These are phyloP conservation scores for Oreochromis tanganicae DNA, from an alignment of 2,113 vertebrate species.

Conservation along the genomic window DNA sequence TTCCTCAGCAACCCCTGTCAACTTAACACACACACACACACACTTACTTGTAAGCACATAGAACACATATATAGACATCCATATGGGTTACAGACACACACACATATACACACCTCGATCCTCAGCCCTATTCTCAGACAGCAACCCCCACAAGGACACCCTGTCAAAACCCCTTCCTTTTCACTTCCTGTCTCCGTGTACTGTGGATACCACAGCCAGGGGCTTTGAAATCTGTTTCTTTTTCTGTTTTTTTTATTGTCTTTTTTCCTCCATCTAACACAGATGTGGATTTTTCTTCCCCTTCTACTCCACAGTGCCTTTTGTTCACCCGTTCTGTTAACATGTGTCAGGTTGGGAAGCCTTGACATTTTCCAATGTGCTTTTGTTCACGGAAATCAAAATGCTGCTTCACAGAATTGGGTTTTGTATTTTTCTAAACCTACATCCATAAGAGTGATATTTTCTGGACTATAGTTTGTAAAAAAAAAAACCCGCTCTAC, in stretches of 20 bases:
- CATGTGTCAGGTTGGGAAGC: constrained; percentile 58
- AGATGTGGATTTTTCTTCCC: constrained; percentile 57
- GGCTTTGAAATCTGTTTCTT: constrained; percentile 63
- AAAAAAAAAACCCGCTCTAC: not conserved
- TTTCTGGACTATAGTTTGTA: not conserved
- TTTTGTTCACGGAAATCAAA: constrained; percentile 45
- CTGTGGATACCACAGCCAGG: constrained; percentile 53
- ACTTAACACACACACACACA: constrained; percentile 44
- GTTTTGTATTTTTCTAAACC: constrained; percentile 19
- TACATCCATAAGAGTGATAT: not conserved
- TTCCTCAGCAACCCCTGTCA: constrained; percentile 68
- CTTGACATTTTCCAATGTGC: constrained; percentile 65
- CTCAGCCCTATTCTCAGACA: constrained; percentile 60
- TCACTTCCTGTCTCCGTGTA: constrained; percentile 66
- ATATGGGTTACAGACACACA: constrained; percentile 47
- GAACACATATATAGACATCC: constrained; percentile 57
- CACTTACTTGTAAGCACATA: constrained; percentile 25
- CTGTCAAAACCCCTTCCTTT: constrained; percentile 76
- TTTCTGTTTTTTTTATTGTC: constrained; percentile 23
- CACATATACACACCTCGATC: constrained; percentile 48
- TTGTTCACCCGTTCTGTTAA: constrained; percentile 63
- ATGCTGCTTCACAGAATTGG: constrained; percentile 18
- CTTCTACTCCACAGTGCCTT: constrained; percentile 53
- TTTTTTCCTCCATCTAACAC: constrained; percentile 39
- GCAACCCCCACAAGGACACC: constrained; percentile 70